Percentiles rank a stretch among this genome's conserved stretches.
Conservation (phyloP, 2,113 vertebrate species). For the Hippocampus comes region DNA sequence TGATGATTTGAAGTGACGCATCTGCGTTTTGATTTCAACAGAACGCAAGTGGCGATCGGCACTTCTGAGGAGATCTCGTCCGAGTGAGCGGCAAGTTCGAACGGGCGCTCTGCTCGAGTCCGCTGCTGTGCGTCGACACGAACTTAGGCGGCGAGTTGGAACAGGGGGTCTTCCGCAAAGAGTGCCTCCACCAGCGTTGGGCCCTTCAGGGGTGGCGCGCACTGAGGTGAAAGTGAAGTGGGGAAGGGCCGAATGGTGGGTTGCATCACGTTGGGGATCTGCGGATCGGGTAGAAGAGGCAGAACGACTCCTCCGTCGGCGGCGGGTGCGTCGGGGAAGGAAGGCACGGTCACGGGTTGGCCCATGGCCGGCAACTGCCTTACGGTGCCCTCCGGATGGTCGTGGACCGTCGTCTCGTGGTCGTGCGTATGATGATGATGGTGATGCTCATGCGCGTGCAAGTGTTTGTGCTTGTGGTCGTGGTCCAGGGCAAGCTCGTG, state of each 20-base stretch:
- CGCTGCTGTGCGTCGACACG: not conserved
- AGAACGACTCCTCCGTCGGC: slow-evolving; percentile 31
- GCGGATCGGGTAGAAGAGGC: slow-evolving; percentile 48
- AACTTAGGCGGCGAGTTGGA: slow-evolving; percentile 41
- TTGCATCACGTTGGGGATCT: slow-evolving; percentile 52
- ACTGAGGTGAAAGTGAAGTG: slow-evolving; percentile 42
- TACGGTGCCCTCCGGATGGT: slow-evolving; percentile 45
- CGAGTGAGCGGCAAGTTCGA: not conserved
- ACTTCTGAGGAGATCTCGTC: too few species aligned
- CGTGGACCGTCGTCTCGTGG: slow-evolving; percentile 1
- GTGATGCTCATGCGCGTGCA: slow-evolving; percentile 72
- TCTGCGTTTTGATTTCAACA: too few species aligned
- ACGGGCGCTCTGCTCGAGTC: not conserved
- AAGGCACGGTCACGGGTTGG: slow-evolving; percentile 36
- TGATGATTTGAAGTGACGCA: too few species aligned
- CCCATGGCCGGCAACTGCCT: slow-evolving; percentile 46
- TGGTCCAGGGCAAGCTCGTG: slow-evolving; percentile 70
- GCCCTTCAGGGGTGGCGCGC: not conserved
- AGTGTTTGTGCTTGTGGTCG: slow-evolving; percentile 66
- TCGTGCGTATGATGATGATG: slow-evolving; percentile 65
- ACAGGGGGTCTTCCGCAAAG: slow-evolving; percentile 59
- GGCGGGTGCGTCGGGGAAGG: slow-evolving; percentile 37
- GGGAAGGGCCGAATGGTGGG: slow-evolving; percentile 59
- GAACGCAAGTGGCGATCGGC: too few species aligned
- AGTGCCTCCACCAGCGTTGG: slow-evolving; percentile 23